Percentiles rank a stretch among this genome's conserved stretches.
Conservation (phyloP, 2,113 vertebrate genomes). For the Chamaea fasciata region DNA sequence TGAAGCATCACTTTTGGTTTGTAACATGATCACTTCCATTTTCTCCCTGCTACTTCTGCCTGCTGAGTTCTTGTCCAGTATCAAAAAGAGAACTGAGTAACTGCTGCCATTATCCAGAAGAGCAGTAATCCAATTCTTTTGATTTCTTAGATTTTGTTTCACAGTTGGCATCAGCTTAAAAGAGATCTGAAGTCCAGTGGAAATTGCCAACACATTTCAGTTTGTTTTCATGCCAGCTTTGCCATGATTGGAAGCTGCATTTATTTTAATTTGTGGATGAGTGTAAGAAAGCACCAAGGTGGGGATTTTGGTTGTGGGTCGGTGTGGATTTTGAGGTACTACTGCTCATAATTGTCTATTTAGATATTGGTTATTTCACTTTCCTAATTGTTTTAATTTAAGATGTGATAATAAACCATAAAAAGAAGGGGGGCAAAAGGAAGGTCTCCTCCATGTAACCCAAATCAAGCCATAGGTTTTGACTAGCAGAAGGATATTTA, state of each 20-base stretch:
- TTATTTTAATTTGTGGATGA: not conserved
- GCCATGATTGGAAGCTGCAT: not conserved
- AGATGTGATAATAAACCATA: not conserved
- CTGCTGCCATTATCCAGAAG: not conserved
- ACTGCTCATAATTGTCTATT: not conserved
- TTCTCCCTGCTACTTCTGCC: not conserved
- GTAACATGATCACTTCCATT: not conserved
- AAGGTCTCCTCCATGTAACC: not conserved
- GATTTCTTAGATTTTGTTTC: not conserved
- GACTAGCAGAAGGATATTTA: not conserved
- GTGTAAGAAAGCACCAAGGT: not conserved
- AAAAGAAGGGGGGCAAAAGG: not conserved
- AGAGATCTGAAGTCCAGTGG: not conserved
- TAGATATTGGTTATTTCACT: not conserved
- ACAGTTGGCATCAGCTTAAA: not conserved
- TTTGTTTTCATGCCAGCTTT: not conserved
- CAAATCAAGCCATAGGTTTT: not conserved
- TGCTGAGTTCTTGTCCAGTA: not conserved
- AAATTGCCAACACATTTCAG: not conserved
- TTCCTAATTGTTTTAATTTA: not conserved
- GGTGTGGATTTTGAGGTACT: not conserved
- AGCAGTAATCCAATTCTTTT: not conserved
- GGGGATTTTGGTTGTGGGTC: not conserved
- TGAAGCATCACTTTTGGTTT: not conserved
- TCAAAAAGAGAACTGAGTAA: not conserved